Evolutionary conservation across 1,140 invertebrate species (phyloP), one percentile per base, ranked within the genome.

Genomic region (Zaprionus nigranus): DNA sequence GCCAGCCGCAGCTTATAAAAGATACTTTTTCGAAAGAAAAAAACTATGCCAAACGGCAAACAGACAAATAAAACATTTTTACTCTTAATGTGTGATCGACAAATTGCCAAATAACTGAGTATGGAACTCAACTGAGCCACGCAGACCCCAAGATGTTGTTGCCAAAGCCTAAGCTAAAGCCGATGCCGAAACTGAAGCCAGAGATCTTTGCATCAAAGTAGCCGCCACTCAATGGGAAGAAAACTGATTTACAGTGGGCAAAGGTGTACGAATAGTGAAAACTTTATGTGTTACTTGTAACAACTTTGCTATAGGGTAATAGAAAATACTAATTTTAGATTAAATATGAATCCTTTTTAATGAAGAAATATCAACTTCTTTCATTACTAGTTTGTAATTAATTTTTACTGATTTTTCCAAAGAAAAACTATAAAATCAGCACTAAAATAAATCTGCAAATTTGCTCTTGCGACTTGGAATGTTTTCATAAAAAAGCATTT

Each of bases 91-190:
- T 79, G 66, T 76, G 66, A 84, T 76, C 77, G 84, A 87, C 84
- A 87, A 87, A 87, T 87, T 88, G 84, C 84, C 84, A 88, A 87
- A 87, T 87, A 68, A 65, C 77, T 62, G 73, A 71, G 43, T 22
- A 65, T 28, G 58, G 65, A 72, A 60, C 62, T 66, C 64, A 75
- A 73, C 71, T 54, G 51, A 54, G 74, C 46, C 68, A 70, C 54
- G 51, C 71, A 64, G n/a, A 46, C 40, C n/a, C 40, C 40, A 46
- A 46, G 40, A 46, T 46, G n/a, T 17, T 46, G 40, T 24, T 11
- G 58, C 30, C 58, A 36, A 75, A 80, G 62, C 57, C 51, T n/a
- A 63, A 75, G 40, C 38, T 11, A 15, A 46, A 57, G 38, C 51
- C 17, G 49, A 28, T 36, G 56, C 57, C 51, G 30, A 70, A 75